Conservation (phyloP, 64 coral and sea anemone genomes). For the Montipora sp. region DNA sequence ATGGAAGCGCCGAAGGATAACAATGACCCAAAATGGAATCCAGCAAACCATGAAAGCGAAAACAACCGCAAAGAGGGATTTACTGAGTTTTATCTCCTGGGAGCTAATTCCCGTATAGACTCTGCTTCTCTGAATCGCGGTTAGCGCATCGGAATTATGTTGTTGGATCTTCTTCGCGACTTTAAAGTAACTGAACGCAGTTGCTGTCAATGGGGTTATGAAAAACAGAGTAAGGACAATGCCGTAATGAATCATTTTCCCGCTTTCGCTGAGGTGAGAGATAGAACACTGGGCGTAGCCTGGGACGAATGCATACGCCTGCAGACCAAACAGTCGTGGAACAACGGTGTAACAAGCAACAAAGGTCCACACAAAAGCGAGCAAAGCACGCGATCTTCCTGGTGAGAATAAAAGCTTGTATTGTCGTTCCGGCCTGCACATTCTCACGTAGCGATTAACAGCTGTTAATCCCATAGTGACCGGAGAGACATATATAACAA, state of each 20-base stretch:
- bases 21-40: constrained; percentile 45
- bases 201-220: background rate
- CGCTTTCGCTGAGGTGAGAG: constrained; percentile 38
- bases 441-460: constrained; percentile 28
- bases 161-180: constrained; percentile 27
- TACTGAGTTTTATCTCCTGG: constrained; percentile 39
- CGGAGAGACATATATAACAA: constrained; percentile 41
- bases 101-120: background rate
- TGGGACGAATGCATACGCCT: constrained; percentile 20
- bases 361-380: constrained; percentile 2
- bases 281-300: constrained; percentile 38
- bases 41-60: constrained; percentile 43
- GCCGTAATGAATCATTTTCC: constrained; percentile 38
- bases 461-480: constrained; percentile 45
- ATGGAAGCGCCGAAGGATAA: constrained; percentile 22
- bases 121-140: background rate
- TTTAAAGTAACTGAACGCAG: constrained; percentile 10
- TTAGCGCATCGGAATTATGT: constrained; percentile 8
- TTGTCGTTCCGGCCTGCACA: constrained; percentile 32
- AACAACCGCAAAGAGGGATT: constrained; percentile 38
- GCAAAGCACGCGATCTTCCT: background rate
- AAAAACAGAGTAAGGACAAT: constrained; percentile 34
- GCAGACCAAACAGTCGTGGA: constrained; percentile 18
- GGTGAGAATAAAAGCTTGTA: constrained; percentile 21
- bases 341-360: constrained; percentile 21